Evolutionary conservation across 2,888 invertebrate genomes (phyloP).

Genomic region (Chironomus tentans): DNA sequence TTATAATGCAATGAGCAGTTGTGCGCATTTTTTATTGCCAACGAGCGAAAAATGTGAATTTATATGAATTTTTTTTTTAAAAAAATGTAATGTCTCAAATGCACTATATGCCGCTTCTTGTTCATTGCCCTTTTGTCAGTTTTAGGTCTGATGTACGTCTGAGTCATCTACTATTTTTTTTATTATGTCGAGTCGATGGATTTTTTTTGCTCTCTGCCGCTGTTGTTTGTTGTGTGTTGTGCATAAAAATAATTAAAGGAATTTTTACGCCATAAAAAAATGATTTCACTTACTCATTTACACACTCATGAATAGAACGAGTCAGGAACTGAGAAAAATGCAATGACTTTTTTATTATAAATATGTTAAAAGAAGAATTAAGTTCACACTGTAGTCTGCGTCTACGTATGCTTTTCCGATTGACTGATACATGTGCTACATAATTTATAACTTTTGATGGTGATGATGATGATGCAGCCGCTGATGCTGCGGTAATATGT

Average conservation of each 20-base stretch:
- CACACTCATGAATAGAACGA: too few species aligned
- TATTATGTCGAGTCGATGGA: not conserved
- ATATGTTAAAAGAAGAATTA: too few species aligned
- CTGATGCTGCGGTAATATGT: not conserved
- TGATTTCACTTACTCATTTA: not conserved
- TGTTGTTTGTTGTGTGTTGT: not conserved
- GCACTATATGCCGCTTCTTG: not conserved
- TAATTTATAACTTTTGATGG: slow-evolving; percentile 1
- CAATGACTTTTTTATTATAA: too few species aligned
- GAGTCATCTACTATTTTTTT: not conserved
- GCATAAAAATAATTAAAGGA: slow-evolving; percentile 9
- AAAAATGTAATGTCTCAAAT: not conserved
- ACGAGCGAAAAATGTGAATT: not conserved
- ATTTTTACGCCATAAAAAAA: slow-evolving; percentile 14
- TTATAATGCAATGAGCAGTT: not conserved
- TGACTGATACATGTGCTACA: slow-evolving; percentile 17
- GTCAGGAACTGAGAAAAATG: too few species aligned
- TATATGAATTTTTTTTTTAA: too few species aligned
- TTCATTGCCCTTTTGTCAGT: slow-evolving; percentile 14
- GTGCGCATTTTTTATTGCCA: slow-evolving; percentile 1
- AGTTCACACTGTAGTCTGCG: too few species aligned
- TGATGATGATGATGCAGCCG: not conserved
- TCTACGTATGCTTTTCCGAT: not conserved
- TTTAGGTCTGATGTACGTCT: not conserved
- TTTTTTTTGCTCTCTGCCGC: not conserved